Percentiles rank a stretch among this genome's conserved stretches.
phyloP scores from a whole-genome alignment of 2,888 invertebrate species.

The Drosophila nr. perissopoda region DNA sequence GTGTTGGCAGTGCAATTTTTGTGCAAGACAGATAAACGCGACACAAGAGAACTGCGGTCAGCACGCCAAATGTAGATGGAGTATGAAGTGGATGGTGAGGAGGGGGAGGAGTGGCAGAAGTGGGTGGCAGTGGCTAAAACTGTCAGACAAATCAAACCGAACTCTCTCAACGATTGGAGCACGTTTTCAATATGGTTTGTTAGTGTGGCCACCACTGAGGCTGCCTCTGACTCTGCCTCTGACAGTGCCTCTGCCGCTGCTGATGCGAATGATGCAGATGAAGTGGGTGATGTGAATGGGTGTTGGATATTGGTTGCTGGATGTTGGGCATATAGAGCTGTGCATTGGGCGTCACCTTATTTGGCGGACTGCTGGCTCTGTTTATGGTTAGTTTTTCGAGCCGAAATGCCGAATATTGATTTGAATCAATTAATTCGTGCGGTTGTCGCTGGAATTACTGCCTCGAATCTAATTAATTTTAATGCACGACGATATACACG shows the following conservation, averaged over 20 bases:
- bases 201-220: slow-evolving; percentile 60
- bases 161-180: slow-evolving; percentile 68
- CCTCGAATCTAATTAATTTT: slow-evolving; percentile 85
- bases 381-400: slow-evolving; percentile 60
- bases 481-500: slow-evolving; percentile 81
- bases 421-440: slow-evolving; percentile 85
- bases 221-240: slow-evolving; percentile 2
- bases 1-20: slow-evolving; percentile 43
- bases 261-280: slow-evolving; percentile 5
- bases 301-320: not conserved
- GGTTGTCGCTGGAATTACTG: slow-evolving; percentile 84
- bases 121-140: slow-evolving; percentile 26
- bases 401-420: slow-evolving; percentile 84
- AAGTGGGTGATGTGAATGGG: slow-evolving; percentile 14
- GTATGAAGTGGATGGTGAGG: not conserved
- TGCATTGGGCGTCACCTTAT: slow-evolving; percentile 45
- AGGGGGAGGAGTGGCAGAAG: not conserved
- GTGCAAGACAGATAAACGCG: slow-evolving; percentile 27
- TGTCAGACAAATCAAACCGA: slow-evolving; percentile 76
- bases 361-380: slow-evolving; percentile 50
- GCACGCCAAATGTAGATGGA: not conserved
- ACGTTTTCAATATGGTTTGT: slow-evolving; percentile 79
- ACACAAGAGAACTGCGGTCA: not conserved
- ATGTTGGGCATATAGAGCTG: not conserved
- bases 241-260: not conserved